Conservation (phyloP, 2,113 vertebrate species). For the Ciconia stormi region DNA sequence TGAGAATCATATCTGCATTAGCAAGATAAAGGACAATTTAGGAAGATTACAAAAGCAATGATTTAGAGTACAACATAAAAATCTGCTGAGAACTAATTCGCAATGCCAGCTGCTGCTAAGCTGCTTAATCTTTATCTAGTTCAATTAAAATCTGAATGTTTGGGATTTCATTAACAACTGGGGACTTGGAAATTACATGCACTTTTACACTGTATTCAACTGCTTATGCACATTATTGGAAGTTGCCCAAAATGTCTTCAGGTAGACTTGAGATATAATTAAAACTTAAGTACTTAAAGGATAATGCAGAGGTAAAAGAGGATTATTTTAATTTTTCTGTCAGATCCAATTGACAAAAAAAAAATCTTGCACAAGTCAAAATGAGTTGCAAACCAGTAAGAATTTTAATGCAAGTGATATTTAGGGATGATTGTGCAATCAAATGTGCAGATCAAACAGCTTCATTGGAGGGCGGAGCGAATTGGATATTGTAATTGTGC, state of each 20-base stretch:
- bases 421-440: neutral
- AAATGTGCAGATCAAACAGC: neutral
- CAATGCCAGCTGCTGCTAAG: slow-evolving; percentile 80
- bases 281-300: slow-evolving; percentile 66
- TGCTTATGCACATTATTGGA: slow-evolving; percentile 31
- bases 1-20: slow-evolving; percentile 78
- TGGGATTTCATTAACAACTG: slow-evolving; percentile 83
- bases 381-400: neutral
- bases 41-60: slow-evolving; percentile 80
- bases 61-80: slow-evolving; percentile 78
- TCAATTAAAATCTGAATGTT: slow-evolving; percentile 86
- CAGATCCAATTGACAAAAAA: slow-evolving; percentile 48
- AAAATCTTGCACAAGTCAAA: neutral
- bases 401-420: slow-evolving; percentile 23
- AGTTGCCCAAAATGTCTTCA: slow-evolving; percentile 57
- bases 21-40: slow-evolving; percentile 83
- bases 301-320: slow-evolving; percentile 36
- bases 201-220: slow-evolving; percentile 46
- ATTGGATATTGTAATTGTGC: neutral
- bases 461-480: neutral
- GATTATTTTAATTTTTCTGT: slow-evolving; percentile 60
- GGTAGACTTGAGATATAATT: slow-evolving; percentile 70
- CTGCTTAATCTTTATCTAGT: slow-evolving; percentile 86
- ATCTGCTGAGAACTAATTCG: slow-evolving; percentile 77
- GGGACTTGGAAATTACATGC: slow-evolving; percentile 76